phyloP scores from a whole-genome alignment of 2,113 vertebrate genomes.

The Podiceps cristatus region DNA sequence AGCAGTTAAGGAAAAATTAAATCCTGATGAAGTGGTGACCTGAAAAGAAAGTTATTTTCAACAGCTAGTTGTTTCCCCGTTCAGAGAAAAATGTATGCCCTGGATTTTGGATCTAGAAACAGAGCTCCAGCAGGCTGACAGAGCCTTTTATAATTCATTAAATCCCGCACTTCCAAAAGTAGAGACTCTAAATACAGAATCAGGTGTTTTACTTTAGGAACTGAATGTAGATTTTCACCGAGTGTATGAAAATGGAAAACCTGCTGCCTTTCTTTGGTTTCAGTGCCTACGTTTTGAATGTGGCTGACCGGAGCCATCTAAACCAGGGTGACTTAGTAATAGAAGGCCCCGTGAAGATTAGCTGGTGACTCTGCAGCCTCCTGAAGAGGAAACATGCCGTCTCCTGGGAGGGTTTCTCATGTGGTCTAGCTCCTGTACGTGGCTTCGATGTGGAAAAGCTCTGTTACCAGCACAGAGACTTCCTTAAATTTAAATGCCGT shows the following conservation, averaged over 20 bases:
- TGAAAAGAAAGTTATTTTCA: not conserved
- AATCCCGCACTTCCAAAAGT: not conserved
- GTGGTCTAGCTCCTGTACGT: fast-evolving
- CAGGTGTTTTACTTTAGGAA: not conserved
- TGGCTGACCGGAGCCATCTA: not conserved
- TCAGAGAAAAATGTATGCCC: not conserved
- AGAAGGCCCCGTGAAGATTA: not conserved
- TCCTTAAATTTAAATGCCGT: not conserved
- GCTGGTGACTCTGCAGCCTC: not conserved
- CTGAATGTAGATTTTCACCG: not conserved
- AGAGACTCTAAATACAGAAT: not conserved
- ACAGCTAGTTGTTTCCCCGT: not conserved
- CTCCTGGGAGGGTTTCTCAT: not conserved
- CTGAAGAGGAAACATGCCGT: not conserved
- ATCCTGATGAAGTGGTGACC: not conserved
- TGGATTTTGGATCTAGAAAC: not conserved
- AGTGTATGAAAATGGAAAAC: not conserved
- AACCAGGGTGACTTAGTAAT: not conserved
- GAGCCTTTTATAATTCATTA: not conserved
- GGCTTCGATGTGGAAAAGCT: not conserved
- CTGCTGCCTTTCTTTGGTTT: not conserved
- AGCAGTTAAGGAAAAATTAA: not conserved
- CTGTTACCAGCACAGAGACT: not conserved
- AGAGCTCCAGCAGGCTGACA: not conserved
- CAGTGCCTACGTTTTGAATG: not conserved